Evolutionary conservation across 2,797 vertebrate species (phyloP).

Genomic region (Cheirogaleus major): DNA sequence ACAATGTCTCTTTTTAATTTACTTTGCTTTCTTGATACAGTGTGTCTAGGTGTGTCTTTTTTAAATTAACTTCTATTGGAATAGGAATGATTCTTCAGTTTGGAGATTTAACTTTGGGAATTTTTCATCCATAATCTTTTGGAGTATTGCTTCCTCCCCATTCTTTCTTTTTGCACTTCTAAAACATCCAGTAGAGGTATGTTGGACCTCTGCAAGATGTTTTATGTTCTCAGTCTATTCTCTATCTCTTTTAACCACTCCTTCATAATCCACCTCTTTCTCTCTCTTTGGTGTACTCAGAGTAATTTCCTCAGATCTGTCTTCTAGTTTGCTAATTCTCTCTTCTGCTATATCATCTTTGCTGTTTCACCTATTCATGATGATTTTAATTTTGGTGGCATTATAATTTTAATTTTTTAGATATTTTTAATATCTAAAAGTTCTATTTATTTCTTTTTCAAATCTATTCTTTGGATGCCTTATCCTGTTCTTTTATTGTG

Average conservation of each 20-base stretch:
- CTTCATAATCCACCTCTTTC: background rate
- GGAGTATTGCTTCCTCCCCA: background rate
- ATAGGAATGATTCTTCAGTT: background rate
- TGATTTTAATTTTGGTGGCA: background rate
- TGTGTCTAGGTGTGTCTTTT: background rate
- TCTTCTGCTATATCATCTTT: background rate
- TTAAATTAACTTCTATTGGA: background rate
- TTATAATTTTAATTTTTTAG: background rate
- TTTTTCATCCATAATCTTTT: background rate
- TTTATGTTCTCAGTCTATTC: no score
- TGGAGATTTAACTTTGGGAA: background rate
- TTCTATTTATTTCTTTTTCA: conserved; percentile 19
- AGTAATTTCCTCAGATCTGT: background rate
- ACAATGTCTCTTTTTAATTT: background rate
- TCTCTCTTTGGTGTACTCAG: background rate
- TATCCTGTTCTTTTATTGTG: background rate
- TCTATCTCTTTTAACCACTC: background rate
- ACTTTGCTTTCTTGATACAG: background rate
- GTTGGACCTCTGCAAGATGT: background rate
- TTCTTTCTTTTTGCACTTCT: background rate
- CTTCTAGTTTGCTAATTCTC: background rate
- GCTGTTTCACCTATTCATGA: background rate
- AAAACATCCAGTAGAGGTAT: background rate
- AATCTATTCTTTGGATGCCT: background rate
- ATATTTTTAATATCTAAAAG: background rate